Base-by-base conservation (phyloP, 2,113 vertebrate species). In the Stegostoma tigrinum region DNA sequence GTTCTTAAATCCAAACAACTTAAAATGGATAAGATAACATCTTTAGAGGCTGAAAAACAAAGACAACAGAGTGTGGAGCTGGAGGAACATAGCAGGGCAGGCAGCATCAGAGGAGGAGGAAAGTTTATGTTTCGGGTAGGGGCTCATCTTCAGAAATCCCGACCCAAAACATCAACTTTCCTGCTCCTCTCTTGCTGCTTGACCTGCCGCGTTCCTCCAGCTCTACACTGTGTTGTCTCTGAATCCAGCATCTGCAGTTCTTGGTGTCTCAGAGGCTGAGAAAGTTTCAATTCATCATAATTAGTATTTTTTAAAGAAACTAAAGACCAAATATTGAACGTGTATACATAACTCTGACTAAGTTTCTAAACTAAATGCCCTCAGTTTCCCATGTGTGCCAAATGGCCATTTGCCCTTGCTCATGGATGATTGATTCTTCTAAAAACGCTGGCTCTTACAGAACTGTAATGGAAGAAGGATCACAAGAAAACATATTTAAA, bases 341-440 rank as follows among this genome's bases (percentile, higher is more conserved):
- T 30, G 38, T 48, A 70, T 42, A 68, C 19, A 94, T 8, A 27
- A 24, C 21, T 61, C 61, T 67, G 17, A 12, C 17, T 5, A 66
- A 66, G 64, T 94, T 94, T 94, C 90, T 94, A 12, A 23, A 94
- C 42, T 70, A 45, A 94, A 94, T 70, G n/a, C 24, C 8, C 67
- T 70, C 6, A 21, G 64, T 68, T 42, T 8, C 0, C 66, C 45
- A 45, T 70, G 38, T 94, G 8, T 94, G n/a, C 6, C 42, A 94
- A 24, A 2, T 68, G 42, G 38, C 66, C 45, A 94, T 94, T 70
- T 70, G 45, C 42, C 24, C 10, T 48, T 34, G 7, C 19, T 8
- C 38, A 67, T 66, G 90, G 30, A 4, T n/a, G 55, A 93, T 90
- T 61, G 8, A 52, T 23, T 67, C 90, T 30, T 24, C 12, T 80